These are phyloP conservation scores for Sylvilagus bachmani DNA, from an alignment of 2,113 vertebrate genomes.

Conservation along the genomic window DNA sequence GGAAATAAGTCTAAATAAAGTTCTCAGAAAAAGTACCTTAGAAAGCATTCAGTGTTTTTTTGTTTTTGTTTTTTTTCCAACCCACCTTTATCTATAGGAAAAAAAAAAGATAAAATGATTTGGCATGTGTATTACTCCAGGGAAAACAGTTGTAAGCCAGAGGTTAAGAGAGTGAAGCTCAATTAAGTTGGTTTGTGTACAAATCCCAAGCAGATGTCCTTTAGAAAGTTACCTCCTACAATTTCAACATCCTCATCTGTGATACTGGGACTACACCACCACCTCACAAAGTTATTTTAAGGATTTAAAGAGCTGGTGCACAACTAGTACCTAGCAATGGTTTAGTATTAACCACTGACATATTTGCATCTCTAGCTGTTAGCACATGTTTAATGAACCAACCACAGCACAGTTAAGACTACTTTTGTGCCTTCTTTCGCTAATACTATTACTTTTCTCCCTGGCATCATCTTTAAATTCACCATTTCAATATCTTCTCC, in stretches of 20 bases:
- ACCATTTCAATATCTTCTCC: neutral
- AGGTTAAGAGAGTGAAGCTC: slow-evolving; percentile 18
- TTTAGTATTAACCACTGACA: neutral
- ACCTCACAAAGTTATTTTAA: slow-evolving; percentile 7
- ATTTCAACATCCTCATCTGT: neutral
- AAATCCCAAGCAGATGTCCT: neutral
- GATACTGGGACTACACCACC: neutral
- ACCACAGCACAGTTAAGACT: neutral
- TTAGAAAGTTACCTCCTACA: neutral
- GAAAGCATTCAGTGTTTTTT: neutral
- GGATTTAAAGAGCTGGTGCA: neutral
- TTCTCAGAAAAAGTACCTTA: neutral
- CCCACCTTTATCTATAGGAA: neutral
- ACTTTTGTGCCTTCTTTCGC: neutral
- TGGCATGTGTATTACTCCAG: neutral
- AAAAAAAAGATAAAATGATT: neutral
- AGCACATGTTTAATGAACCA: slow-evolving; percentile 28
- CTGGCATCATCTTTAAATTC: slow-evolving; percentile 15
- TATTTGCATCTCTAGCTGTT: neutral
- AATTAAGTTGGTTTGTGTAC: neutral
- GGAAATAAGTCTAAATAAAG: slow-evolving; percentile 1
- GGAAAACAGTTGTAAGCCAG: neutral
- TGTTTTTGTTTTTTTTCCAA: slow-evolving; percentile 22
- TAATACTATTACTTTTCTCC: slow-evolving; percentile 10
- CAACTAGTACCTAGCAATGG: neutral